Evolutionary conservation across 2,888 invertebrate species (phyloP), one percentile per base, ranked within the genome.

Genomic region (Galerucella nymphaeae): DNA sequence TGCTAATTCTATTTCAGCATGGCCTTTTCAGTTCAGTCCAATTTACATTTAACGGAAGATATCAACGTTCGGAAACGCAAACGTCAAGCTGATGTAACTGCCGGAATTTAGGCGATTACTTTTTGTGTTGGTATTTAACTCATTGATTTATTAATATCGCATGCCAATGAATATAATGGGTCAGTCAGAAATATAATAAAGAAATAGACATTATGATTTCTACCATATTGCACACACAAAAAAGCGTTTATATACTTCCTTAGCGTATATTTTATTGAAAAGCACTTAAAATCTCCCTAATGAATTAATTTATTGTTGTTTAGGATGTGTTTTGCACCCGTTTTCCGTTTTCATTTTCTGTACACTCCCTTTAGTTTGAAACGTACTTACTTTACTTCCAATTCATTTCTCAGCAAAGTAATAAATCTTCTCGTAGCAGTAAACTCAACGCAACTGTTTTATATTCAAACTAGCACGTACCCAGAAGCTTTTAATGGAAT

Each of bases 401-500:
- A 66, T 66, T 66, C 57, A 42, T 38, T 58, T 58, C 59, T 67
- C 59, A 42, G 13, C 13, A 23, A 23, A 20, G 45, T 45, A 48
- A 59, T 67, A 59, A 45, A 45, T 45, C 42, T 58, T 16, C 41
- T 48, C 20, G 8, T 38, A 45, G 48, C 13, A 18, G 68, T 68
- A 62, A 61, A 68, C 61, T 53, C 38, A 38, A 53, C 50, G 62
- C 61, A 68, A 57, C 53, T 64, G 62, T 59, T 74, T 69, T 70
- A 64, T 72, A 72, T 72, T 74, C 72, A 69, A 68, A 72, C 48
- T 68, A 62, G 48, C 68, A 72, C 69, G 66, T 68, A 74, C 67
- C 74, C 71, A 65, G 66, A 55, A 72, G 70, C 75, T 70, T 50
- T 55, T 73, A 71, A 75, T 73, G 63, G 65, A 73, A 75, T 73